Conservation (phyloP, 2,797 vertebrate genomes). For the Amazona ochrocephala region DNA sequence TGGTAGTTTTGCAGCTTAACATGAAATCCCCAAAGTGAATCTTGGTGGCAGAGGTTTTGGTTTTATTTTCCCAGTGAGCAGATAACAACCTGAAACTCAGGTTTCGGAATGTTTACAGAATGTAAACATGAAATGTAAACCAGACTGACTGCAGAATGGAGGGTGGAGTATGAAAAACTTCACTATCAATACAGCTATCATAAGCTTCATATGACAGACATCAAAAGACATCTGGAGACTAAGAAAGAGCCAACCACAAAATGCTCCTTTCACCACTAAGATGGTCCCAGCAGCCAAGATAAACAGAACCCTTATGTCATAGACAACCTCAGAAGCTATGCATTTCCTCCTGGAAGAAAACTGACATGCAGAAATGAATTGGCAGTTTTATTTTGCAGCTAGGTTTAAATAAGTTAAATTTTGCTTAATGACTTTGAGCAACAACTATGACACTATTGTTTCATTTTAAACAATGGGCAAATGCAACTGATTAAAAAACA, state of each 20-base stretch:
- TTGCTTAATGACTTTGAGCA: background rate
- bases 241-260: background rate
- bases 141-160: background rate
- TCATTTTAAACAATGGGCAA: background rate
- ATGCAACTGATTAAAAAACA: background rate
- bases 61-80: background rate
- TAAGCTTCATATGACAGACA: background rate
- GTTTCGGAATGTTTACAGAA: background rate
- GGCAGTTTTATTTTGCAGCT: background rate
- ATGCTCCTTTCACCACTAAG: background rate
- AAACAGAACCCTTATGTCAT: background rate
- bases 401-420: background rate
- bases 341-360: background rate
- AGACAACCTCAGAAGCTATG: background rate
- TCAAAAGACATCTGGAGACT: background rate
- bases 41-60: background rate
- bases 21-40: background rate
- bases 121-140: background rate
- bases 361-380: background rate
- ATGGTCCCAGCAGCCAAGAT: background rate
- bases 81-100: background rate
- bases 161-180: background rate
- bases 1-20: background rate
- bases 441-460: background rate
- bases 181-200: background rate